These are phyloP conservation scores for Monoplex corrugatus DNA, from an alignment of 2,888 invertebrate species.

Conservation along the genomic window DNA sequence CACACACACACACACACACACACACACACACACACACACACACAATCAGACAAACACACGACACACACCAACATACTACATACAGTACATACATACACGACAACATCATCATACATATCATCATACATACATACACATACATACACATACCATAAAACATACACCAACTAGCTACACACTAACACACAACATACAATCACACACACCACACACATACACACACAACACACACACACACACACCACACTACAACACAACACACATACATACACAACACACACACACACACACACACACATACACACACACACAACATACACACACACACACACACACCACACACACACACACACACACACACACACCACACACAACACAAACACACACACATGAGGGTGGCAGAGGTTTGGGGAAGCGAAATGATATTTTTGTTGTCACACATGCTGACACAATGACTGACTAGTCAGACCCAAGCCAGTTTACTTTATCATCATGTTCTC, in stretches of 20 bases:
- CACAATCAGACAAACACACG: neutral
- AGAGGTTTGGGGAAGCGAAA: too few relatives aligned
- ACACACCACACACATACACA: neutral
- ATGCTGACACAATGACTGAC: too few relatives aligned
- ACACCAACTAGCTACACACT: too few relatives aligned
- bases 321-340: slow-evolving; percentile 5
- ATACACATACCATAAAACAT: too few relatives aligned
- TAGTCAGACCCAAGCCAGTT: too few relatives aligned
- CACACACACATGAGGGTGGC: too few relatives aligned
- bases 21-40: slow-evolving; percentile 19
- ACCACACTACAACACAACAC: neutral
- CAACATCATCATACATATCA: too few relatives aligned
- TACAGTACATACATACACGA: neutral
- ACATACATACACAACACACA: neutral
- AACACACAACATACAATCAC: neutral
- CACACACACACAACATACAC: slow-evolving; percentile 22
- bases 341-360: neutral
- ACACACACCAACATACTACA: neutral
- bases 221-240: slow-evolving; percentile 12
- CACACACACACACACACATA: neutral
- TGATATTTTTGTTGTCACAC: too few relatives aligned
- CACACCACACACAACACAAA: too few relatives aligned
- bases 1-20: slow-evolving; percentile 5
- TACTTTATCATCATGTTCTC: too few relatives aligned
- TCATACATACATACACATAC: neutral